Evolutionary conservation across 2,797 vertebrate species (phyloP).

Genomic region (Passerculus sandwichensis): DNA sequence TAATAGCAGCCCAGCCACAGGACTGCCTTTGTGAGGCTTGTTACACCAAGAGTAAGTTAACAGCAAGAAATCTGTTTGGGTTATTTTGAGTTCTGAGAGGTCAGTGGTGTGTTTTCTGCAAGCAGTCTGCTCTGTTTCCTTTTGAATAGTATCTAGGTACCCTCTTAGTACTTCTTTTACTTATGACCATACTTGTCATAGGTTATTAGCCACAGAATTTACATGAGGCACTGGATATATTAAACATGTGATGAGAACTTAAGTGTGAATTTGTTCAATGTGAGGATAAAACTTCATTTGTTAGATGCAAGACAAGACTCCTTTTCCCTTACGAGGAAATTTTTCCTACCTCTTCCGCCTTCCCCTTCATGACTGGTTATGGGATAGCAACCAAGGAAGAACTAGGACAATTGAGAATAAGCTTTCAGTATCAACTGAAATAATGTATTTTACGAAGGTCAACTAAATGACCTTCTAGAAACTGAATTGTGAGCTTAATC

Average conservation of each 20-base stretch:
- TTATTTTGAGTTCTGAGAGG: not conserved
- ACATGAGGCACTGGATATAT: rapidly evolving
- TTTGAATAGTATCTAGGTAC: too few relatives aligned
- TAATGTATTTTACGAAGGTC: not conserved
- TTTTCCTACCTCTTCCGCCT: not conserved
- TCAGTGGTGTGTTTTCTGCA: not conserved
- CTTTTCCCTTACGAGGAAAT: not conserved
- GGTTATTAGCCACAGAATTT: not conserved
- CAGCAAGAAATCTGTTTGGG: not conserved
- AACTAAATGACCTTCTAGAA: not conserved
- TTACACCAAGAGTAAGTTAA: not conserved
- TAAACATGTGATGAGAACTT: not conserved
- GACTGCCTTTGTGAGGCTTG: not conserved
- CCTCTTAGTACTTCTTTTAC: not conserved
- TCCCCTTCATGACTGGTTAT: not conserved
- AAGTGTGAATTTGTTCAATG: not conserved
- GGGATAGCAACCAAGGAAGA: not conserved
- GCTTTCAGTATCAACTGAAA: not conserved
- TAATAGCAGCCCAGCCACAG: not conserved
- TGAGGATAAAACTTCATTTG: not conserved
- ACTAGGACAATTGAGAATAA: not conserved
- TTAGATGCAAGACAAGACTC: not conserved
- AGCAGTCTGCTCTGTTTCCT: rapidly evolving
- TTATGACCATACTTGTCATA: not conserved
- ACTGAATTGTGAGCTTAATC: not conserved